phyloP scores from a whole-genome alignment of 2,888 invertebrate genomes.

The Atrina japonica region DNA sequence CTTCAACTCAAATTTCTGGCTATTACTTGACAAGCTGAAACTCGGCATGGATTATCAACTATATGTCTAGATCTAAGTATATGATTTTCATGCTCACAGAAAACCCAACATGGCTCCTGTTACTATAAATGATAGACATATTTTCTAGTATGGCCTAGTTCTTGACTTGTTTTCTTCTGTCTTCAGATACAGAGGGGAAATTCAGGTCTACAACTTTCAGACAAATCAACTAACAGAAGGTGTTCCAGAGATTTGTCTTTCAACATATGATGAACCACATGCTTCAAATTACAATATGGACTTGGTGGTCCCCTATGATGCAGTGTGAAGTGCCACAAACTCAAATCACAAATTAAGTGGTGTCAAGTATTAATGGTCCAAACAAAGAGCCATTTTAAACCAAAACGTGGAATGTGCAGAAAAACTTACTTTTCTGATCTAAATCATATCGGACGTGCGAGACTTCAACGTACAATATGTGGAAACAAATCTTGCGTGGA shows the following conservation, averaged over 20 bases:
- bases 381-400: no score
- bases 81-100: not conserved
- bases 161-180: not conserved
- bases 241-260: slow-evolving; percentile 75
- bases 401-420: no score
- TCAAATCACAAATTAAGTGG: no score
- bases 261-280: slow-evolving; percentile 74
- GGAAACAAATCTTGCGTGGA: no score
- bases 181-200: slow-evolving; percentile 72
- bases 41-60: no score
- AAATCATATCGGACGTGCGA: no score
- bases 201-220: slow-evolving; percentile 75
- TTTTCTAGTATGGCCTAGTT: not conserved
- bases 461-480: no score
- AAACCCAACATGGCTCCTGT: not conserved
- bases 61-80: not conserved
- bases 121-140: not conserved
- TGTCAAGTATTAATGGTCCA: no score
- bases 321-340: slow-evolving; percentile 42
- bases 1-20: no score
- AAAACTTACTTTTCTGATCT: no score
- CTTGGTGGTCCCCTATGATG: slow-evolving; percentile 76
- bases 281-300: slow-evolving; percentile 76
- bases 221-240: slow-evolving; percentile 67
- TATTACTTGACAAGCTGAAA: no score